Conservation (phyloP, 2,113 vertebrate genomes). For the Patagioenas fasciata region DNA sequence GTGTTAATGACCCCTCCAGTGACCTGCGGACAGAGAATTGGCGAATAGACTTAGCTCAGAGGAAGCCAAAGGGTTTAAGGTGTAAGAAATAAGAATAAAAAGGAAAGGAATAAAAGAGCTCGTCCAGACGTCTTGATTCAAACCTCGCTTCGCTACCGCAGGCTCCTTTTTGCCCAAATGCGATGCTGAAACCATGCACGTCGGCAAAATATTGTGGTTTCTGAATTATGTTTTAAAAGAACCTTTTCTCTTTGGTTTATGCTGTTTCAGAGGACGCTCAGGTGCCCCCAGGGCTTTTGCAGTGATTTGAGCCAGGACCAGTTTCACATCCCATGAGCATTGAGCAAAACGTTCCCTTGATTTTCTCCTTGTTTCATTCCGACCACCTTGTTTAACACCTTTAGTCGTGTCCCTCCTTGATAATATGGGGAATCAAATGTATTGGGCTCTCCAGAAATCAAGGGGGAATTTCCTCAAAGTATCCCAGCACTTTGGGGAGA, state of each 20-base stretch:
- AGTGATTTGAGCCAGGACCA: neutral
- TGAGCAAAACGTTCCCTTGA: fast-evolving
- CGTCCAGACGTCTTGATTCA: neutral
- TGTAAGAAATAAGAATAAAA: neutral
- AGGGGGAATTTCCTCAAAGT: neutral
- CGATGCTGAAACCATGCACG: fast-evolving
- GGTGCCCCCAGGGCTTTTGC: fast-evolving
- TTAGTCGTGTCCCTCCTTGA: neutral
- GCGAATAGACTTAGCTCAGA: neutral
- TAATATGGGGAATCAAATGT: neutral
- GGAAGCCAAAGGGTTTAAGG: neutral
- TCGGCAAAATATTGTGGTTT: fast-evolving
- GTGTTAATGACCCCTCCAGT: conserved; percentile 85
- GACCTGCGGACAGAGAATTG: conserved; percentile 56
- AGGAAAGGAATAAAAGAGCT: neutral
- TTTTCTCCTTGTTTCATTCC: neutral
- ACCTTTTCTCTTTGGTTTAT: neutral
- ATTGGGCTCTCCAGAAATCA: neutral
- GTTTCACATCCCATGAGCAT: fast-evolving
- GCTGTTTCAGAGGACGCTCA: neutral
- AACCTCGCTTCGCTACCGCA: fast-evolving
- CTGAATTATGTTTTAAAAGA: neutral
- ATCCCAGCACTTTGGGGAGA: neutral
- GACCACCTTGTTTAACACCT: neutral
- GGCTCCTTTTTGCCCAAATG: neutral